Evolutionary conservation across 1,140 invertebrate genomes (phyloP), one percentile per base, ranked within the genome.

Genomic region (Harlomillsia oculata): DNA sequence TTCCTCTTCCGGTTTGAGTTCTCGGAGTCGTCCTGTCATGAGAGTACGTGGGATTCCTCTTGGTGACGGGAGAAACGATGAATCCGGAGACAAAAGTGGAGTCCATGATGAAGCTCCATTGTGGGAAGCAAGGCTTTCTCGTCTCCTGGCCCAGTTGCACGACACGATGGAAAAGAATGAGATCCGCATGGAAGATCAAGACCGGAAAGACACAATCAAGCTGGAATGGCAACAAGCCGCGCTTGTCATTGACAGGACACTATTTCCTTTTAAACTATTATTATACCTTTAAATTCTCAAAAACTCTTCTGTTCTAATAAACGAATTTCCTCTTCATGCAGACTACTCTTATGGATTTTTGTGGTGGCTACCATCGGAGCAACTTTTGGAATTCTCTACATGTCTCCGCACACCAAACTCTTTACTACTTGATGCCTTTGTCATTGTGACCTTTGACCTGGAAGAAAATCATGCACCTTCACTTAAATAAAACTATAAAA

Each of bases 151-250:
- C 52, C 73, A 74, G 67, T 71, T 80, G 5, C 72, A 78, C 60
- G 71, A 74, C 58, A 76, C 76, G 1, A 77, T 80, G 46, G 77
- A 80, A 63, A 71, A 71, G 62, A 77, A 79, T 65, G 78, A 80
- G 58, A 69, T 74, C 60, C 64, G 79, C 28, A 60, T 78, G 23
- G 71, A 71, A 5, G 77, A 80, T 51, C 76, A 78, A 59, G 79
- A 81, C 60, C 64, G 72, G 26, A 65, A 73, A 45, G 79, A 81
- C 57, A 70, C 70, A 36, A 73, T 77, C 51, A 74, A 74, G 56
- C 62, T 74, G 28, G 79, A 81, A 60, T 80, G 78, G 78, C 77
- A 80, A 66, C 77, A 79, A 64, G 71, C 79, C 28, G 78, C 79
- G 1, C 67, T 79, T 14, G 75, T 80, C 5, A 69, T 80, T 5